Conservation (phyloP, 2,888 invertebrate species). For the Hypolimnas misippus region DNA sequence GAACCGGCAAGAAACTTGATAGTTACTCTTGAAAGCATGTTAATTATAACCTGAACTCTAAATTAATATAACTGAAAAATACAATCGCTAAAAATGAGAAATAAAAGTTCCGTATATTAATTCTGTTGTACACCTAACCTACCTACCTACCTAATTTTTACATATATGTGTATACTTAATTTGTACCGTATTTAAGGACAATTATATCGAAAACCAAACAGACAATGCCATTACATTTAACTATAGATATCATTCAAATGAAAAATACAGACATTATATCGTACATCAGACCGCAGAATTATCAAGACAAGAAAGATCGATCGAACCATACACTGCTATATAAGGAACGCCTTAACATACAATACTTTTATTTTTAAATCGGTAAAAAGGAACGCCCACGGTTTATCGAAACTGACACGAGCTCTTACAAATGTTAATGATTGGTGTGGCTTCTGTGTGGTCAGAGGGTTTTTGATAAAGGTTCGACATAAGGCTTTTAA, state of each 20-base stretch:
- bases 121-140: too few species aligned
- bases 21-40: too few species aligned
- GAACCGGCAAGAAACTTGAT: too few species aligned
- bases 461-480: constrained; percentile 8
- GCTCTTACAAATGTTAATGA: constrained; percentile 17
- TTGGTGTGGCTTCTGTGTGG: constrained; percentile 23
- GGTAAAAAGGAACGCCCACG: constrained; percentile 4
- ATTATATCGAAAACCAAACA: background rate
- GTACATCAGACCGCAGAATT: constrained; percentile 5
- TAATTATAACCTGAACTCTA: too few species aligned
- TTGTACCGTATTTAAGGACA: too few species aligned
- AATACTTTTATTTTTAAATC: constrained; percentile 2
- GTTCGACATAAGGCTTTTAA: background rate
- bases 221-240: too few species aligned
- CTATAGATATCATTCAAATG: background rate
- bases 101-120: too few species aligned
- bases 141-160: too few species aligned
- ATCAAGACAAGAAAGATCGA: constrained; percentile 11
- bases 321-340: constrained; percentile 6
- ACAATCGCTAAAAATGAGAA: too few species aligned
- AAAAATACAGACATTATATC: background rate
- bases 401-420: constrained; percentile 17
- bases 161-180: too few species aligned
- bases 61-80: too few species aligned
- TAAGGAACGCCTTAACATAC: constrained; percentile 7